phyloP scores from a whole-genome alignment of 2,888 invertebrate species.

The Cheilosia vulpina region DNA sequence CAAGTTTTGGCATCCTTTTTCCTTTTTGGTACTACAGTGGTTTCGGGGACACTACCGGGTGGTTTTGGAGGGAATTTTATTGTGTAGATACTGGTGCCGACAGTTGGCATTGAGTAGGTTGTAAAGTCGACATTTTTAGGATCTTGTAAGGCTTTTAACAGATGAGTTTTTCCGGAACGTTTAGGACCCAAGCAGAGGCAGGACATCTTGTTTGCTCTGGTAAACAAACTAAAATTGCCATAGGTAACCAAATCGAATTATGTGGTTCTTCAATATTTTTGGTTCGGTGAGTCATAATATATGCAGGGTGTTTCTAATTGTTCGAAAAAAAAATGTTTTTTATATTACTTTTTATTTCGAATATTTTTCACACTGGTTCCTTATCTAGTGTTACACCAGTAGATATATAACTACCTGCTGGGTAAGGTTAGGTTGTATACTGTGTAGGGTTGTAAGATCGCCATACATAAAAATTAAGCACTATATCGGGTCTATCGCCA shows the following conservation, averaged over 20 bases:
- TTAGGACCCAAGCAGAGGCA: conserved; percentile 91
- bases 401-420: too few relatives aligned
- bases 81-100: conserved; percentile 90
- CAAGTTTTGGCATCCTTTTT: conserved; percentile 80
- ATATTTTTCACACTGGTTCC: too few relatives aligned
- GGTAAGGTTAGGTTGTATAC: too few relatives aligned
- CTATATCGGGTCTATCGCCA: too few relatives aligned
- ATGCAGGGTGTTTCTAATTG: too few relatives aligned
- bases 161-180: conserved; percentile 91
- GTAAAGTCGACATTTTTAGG: conserved; percentile 89
- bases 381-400: too few relatives aligned
- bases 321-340: too few relatives aligned
- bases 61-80: conserved; percentile 84
- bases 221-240: conserved; percentile 38
- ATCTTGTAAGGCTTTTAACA: conserved; percentile 90
- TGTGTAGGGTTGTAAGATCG: too few relatives aligned
- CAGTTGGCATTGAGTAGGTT: conserved; percentile 91
- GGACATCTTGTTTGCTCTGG: conserved; percentile 77
- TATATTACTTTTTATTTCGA: too few relatives aligned
- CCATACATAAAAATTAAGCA: too few relatives aligned
- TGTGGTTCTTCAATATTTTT: not conserved
- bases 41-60: conserved; percentile 23
- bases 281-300: too few relatives aligned
- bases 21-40: conserved; percentile 79
- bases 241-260: conserved; percentile 5